Base-by-base conservation (phyloP, 1,140 invertebrate genomes). In the Penaeus indicus region DNA sequence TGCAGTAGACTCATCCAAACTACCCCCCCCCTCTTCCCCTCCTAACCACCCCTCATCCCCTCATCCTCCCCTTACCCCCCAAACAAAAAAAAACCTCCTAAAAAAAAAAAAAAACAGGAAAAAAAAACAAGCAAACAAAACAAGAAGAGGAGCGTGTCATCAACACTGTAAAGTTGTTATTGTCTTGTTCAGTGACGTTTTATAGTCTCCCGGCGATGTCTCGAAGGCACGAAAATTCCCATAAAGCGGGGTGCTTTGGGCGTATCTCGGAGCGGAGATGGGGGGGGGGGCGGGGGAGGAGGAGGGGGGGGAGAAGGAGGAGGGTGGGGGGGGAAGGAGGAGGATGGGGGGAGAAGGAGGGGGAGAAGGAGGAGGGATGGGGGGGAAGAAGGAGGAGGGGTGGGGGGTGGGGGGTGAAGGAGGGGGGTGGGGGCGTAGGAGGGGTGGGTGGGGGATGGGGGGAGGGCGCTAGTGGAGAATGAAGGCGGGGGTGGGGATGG, bases 111-210 rank as follows among this genome's bases (percentile, higher is more conserved):
- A 10, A 11, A 78, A 7, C 7, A 38, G 18, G 42, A 38, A 47
- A 78, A 47, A 78, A 78, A 78, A 5, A 10, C 7, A 7, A 78
- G 8, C 54, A 42, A 18, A 27, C 3, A 5, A 1, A 38, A 78
- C 8, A 38, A 27, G 19, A 60, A 80, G 25, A 60, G 60, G 4
- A 60, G 77, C 54, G 16, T 78, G 54, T 21, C 75, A 78, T 78
- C 75, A 78, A 78, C 75, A 78, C 27, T 78, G 75, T 78, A 42
- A 78, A 78, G 75, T 78, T 78, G 75, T 78, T 78, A 78, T 78
- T 78, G 75, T 78, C 32, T 47, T 78, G 75, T 32, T 78, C 32
- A 78, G 8, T 78, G 75, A 78, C 27, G 75, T 78, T 78, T 78
- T 42, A 78, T 78, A 78, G 75, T 22, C 75, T 78, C 19, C 27